A percentile compares a stretch with the other conserved stretches of the same genome.
Conservation (phyloP, 2,888 invertebrate species). For the Ichneumon xanthorius region DNA sequence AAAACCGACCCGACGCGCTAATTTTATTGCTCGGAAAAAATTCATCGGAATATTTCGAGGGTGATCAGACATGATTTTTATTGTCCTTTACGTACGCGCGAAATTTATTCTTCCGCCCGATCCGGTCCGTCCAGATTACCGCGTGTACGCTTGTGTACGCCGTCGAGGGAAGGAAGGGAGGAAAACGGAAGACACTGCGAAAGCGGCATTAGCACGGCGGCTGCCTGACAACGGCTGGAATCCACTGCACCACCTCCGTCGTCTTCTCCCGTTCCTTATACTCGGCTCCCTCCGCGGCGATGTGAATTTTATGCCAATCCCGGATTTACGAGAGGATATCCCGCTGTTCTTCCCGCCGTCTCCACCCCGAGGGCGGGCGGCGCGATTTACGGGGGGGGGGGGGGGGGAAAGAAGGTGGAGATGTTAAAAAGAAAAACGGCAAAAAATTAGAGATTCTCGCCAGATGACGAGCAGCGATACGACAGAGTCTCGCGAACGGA, state of each 20-base stretch:
- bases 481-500: conserved; percentile 23
- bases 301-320: conserved; percentile 61
- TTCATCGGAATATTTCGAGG: too few species aligned
- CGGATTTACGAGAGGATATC: conserved; percentile 62
- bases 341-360: conserved; percentile 42
- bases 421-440: background rate
- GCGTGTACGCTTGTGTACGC: background rate
- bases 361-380: conserved; percentile 30
- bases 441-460: conserved; percentile 22
- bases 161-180: background rate
- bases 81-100: background rate
- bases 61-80: background rate
- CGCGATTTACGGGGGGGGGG: conserved; percentile 5
- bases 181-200: conserved; percentile 17
- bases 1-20: too few species aligned
- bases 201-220: conserved; percentile 33
- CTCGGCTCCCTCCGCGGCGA: conserved; percentile 43
- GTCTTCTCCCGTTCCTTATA: background rate
- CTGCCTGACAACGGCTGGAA: conserved; percentile 30
- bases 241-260: conserved; percentile 36
- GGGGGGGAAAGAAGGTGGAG: background rate
- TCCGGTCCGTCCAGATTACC: conserved; percentile 13
- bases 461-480: conserved; percentile 57
- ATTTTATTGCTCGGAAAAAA: too few species aligned
- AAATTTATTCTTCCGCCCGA: conserved; percentile 32